Evolutionary conservation across 2,113 vertebrate genomes (phyloP).

Genomic region (Nanorana parkeri): DNA sequence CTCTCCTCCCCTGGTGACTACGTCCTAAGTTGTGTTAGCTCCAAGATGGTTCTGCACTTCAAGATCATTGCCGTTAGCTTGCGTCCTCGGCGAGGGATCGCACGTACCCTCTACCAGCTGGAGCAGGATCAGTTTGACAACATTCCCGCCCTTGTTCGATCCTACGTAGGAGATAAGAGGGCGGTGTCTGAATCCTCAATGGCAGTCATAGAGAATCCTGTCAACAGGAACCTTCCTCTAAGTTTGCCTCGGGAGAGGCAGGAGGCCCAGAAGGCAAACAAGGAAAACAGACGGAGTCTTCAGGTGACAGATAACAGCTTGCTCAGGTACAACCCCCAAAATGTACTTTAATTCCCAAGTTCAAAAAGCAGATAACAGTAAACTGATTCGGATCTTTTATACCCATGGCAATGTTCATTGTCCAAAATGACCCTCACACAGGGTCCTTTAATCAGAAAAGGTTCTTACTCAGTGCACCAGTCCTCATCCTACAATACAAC

Average conservation of each 20-base stretch:
- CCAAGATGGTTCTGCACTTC: constrained; percentile 78
- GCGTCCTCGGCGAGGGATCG: constrained; percentile 81
- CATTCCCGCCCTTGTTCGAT: constrained; percentile 79
- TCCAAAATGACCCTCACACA: too few species aligned
- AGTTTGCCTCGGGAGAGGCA: constrained; percentile 70
- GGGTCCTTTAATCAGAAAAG: too few species aligned
- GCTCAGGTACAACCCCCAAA: constrained; percentile 65
- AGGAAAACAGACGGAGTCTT: constrained; percentile 51
- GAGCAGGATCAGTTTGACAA: constrained; percentile 87
- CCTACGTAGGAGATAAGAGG: constrained; percentile 74
- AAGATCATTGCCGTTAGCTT: constrained; percentile 83
- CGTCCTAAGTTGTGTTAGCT: constrained; percentile 83
- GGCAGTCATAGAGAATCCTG: constrained; percentile 79
- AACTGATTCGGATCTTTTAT: too few species aligned
- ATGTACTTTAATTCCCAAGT: too few species aligned
- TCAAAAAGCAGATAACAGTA: too few species aligned
- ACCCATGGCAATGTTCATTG: too few species aligned
- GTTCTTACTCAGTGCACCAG: too few species aligned
- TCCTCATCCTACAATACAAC: too few species aligned
- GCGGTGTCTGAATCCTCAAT: constrained; percentile 80
- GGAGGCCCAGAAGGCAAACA: background rate
- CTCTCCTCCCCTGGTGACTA: constrained; percentile 73
- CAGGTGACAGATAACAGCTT: constrained; percentile 58
- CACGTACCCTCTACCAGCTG: constrained; percentile 83
- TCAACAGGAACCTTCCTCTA: constrained; percentile 75